These are phyloP conservation scores for Zaprionus davidi DNA, from an alignment of 1,140 invertebrate genomes.

Conservation along the genomic window DNA sequence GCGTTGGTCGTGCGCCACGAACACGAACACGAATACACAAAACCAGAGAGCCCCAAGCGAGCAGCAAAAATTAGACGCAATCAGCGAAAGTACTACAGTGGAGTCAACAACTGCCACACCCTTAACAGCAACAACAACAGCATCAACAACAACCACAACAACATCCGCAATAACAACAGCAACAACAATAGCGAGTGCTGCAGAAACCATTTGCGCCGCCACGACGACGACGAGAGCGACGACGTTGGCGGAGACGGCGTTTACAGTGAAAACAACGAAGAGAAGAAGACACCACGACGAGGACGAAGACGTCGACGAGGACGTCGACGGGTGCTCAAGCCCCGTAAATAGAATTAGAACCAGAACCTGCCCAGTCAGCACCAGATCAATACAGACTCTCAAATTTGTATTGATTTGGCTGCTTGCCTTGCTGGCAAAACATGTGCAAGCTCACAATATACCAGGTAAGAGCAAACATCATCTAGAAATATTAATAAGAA, in stretches of 20 bases:
- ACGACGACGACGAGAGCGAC: constrained; percentile 38
- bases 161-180: constrained; percentile 45
- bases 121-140: constrained; percentile 34
- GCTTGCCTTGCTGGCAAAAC: constrained; percentile 58
- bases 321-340: constrained; percentile 37
- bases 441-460: constrained; percentile 74
- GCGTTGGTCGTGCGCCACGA: constrained; percentile 74
- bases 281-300: constrained; percentile 47
- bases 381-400: constrained; percentile 42
- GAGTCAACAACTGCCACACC: constrained; percentile 36
- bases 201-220: constrained; percentile 45
- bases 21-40: constrained; percentile 17
- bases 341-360: constrained; percentile 4
- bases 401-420: constrained; percentile 63
- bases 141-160: constrained; percentile 32
- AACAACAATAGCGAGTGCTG: constrained; percentile 29
- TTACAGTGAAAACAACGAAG: constrained; percentile 70
- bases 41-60: constrained; percentile 21
- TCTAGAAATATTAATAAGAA: too few species aligned
- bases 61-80: constrained; percentile 45
- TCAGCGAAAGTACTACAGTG: constrained; percentile 47
- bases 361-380: constrained; percentile 41
- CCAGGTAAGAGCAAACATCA: constrained; percentile 57
- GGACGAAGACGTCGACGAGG: constrained; percentile 43
- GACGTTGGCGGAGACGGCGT: constrained; percentile 59